Percentiles rank a stretch among this genome's conserved stretches.
These are phyloP conservation scores for Monoplex corrugatus DNA, from an alignment of 2,888 invertebrate species.

Conservation along the genomic window DNA sequence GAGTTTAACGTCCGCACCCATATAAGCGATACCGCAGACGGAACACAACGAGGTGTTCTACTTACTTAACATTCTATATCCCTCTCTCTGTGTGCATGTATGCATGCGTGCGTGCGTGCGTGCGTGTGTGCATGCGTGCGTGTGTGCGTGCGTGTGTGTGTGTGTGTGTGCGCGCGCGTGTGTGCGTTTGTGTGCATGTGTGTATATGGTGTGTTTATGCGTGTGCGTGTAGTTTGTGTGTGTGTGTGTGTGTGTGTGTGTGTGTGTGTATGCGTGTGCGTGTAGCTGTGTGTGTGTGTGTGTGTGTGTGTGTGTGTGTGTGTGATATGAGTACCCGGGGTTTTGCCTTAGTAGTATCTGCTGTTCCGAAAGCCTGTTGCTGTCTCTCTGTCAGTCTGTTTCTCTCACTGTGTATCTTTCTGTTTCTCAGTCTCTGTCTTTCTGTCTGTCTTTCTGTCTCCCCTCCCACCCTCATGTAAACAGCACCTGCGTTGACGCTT, in stretches of 20 bases:
- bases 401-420: neutral
- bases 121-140: constrained; percentile 30
- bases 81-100: neutral
- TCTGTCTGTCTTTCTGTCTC: neutral
- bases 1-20: too few species aligned
- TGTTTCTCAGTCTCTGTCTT: neutral
- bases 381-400: too few species aligned
- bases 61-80: too few species aligned
- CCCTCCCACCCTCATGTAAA: neutral
- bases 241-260: neutral
- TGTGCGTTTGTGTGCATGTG: neutral
- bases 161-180: neutral
- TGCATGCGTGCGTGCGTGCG: constrained; percentile 20
- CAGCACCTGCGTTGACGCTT: too few species aligned
- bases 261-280: too few species aligned
- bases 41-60: too few species aligned
- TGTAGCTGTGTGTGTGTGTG: neutral
- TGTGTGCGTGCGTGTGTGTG: constrained; percentile 35
- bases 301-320: neutral
- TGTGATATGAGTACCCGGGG: too few species aligned
- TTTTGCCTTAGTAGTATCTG: too few species aligned
- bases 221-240: too few species aligned
- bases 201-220: too few species aligned
- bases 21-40: too few species aligned
- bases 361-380: neutral